Conservation (phyloP, 1,140 invertebrate species). For the Dreissena rostriformis region DNA sequence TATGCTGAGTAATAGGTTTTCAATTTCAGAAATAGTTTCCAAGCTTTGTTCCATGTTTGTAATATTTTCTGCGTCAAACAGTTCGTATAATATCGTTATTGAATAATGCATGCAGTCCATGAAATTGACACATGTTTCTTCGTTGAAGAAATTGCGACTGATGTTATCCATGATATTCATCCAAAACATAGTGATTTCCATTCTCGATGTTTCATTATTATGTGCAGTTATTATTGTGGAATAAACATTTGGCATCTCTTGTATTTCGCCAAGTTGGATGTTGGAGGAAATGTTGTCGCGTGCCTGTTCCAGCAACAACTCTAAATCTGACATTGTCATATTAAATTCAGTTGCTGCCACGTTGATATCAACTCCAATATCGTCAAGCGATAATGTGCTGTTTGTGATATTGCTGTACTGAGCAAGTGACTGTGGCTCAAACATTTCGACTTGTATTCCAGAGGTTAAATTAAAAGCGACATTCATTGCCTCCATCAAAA, state of each 20-base stretch:
- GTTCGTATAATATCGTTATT: conserved; percentile 16
- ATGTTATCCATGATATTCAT: conserved; percentile 20
- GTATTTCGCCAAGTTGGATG: conserved; percentile 9
- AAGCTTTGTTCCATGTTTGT: background rate
- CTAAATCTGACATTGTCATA: conserved; percentile 11
- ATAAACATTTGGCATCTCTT: background rate
- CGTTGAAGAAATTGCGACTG: conserved; percentile 6
- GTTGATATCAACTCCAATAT: conserved; percentile 9
- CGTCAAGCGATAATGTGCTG: conserved; percentile 9
- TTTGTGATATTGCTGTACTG: too few species aligned
- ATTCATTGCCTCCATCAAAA: too few species aligned
- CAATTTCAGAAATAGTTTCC: conserved; percentile 18
- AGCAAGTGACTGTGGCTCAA: too few species aligned
- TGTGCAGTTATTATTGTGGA: background rate
- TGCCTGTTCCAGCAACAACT: conserved; percentile 5
- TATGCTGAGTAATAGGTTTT: conserved; percentile 15
- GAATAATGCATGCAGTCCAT: conserved; percentile 33
- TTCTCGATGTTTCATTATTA: background rate
- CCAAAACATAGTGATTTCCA: conserved; percentile 26
- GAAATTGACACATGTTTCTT: background rate
- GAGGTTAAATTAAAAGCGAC: too few species aligned
- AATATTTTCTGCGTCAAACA: conserved; percentile 11
- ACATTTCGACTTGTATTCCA: too few species aligned
- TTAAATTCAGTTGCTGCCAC: conserved; percentile 22
- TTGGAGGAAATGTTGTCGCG: background rate